A percentile compares a stretch with the other conserved stretches of the same genome.
Evolutionary conservation across 2,113 vertebrate species (phyloP).

Genomic region (human (Homo sapiens)): GRCh38 chr5:65882501-65883000

Average conservation of each 20-base stretch:
- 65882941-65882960: not conserved
- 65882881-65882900: not conserved
- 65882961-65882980: not conserved
- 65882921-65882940: not conserved
- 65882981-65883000: not conserved
- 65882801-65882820: not conserved
- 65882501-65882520: not conserved
- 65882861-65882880: not conserved
- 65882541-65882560: not conserved
- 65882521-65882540: not conserved
- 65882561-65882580: not conserved
- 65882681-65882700: not conserved
- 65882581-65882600: not conserved
- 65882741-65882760: not conserved
- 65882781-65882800: not conserved
- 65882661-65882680: not conserved
- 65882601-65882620: not conserved
- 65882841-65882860: not conserved
- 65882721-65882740: not conserved
- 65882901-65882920: not conserved
- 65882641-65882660: not conserved
- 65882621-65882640: not conserved
- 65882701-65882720: not conserved
- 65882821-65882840: not conserved
- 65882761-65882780: not conserved